Evolutionary conservation across 2,797 vertebrate species (phyloP).

Genomic region (Fistularia commersonii): DNA sequence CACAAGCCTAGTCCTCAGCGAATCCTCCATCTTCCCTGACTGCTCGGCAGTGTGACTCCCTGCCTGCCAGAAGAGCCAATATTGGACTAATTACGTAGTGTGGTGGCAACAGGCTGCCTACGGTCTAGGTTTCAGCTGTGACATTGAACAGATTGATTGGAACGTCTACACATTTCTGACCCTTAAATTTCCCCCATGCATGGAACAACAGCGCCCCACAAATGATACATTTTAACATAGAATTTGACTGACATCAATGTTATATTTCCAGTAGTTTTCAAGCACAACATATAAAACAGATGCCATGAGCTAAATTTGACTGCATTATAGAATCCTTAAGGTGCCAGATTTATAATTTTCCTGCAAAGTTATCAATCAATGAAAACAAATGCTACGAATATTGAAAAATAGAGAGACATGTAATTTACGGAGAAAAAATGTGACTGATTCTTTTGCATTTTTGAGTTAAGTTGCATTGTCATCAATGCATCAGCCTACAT

Average conservation of each 20-base stretch:
- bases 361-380: too few relatives aligned
- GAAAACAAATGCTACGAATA: too few relatives aligned
- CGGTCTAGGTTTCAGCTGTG: conserved; percentile 2
- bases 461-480: too few relatives aligned
- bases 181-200: background rate
- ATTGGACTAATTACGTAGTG: conserved; percentile 41
- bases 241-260: background rate
- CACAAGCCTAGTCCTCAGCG: conserved; percentile 55
- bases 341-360: too few relatives aligned
- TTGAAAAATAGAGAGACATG: too few relatives aligned
- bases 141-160: conserved; percentile 9
- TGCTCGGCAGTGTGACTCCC: conserved; percentile 43
- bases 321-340: too few relatives aligned
- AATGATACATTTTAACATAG: background rate
- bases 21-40: conserved; percentile 58
- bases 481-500: too few relatives aligned
- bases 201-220: background rate
- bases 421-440: too few relatives aligned
- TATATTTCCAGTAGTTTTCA: too few relatives aligned
- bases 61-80: conserved; percentile 24
- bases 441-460: too few relatives aligned
- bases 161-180: conserved; percentile 6
- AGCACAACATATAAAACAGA: too few relatives aligned
- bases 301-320: too few relatives aligned
- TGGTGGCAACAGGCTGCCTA: conserved; percentile 4